A percentile compares a stretch with the other conserved stretches of the same genome.
Conservation (phyloP, 2,797 vertebrate species). For the Enteromius treurensis region DNA sequence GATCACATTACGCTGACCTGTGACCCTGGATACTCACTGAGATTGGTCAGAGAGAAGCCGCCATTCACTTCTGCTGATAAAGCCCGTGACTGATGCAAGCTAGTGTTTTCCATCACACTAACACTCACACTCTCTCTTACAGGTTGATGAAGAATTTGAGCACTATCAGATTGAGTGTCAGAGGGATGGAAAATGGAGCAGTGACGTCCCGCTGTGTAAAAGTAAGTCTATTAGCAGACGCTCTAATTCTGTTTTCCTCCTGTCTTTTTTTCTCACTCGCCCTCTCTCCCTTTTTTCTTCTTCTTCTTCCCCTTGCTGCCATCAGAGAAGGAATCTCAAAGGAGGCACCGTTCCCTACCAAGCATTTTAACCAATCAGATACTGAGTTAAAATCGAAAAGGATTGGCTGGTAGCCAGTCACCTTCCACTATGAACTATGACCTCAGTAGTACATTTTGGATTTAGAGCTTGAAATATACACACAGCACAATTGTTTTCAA, state of each 20-base stretch:
- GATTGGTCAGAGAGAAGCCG: slow-evolving; percentile 77
- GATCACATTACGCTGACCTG: slow-evolving; percentile 91
- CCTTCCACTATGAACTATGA: neutral
- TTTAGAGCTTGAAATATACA: neutral
- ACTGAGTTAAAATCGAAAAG: slow-evolving; percentile 46
- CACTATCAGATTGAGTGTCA: slow-evolving; percentile 86
- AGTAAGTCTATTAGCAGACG: slow-evolving; percentile 76
- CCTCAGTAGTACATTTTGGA: slow-evolving; percentile 22
- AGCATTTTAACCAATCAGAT: slow-evolving; percentile 59
- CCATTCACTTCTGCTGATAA: slow-evolving; percentile 8
- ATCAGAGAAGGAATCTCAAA: slow-evolving; percentile 80
- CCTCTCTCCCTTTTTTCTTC: slow-evolving; percentile 56
- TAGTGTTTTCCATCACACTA: slow-evolving; percentile 1
- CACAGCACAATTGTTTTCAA: neutral
- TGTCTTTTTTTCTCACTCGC: slow-evolving; percentile 56
- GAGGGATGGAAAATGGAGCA: slow-evolving; percentile 87
- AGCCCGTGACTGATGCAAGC: neutral
- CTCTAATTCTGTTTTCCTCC: slow-evolving; percentile 17
- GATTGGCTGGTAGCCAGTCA: slow-evolving; percentile 11
- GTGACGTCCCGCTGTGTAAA: slow-evolving; percentile 83
- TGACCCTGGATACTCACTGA: slow-evolving; percentile 82
- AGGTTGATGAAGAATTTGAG: slow-evolving; percentile 82
- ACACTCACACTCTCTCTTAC: neutral
- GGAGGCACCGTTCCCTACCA: slow-evolving; percentile 69
- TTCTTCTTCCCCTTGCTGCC: slow-evolving; percentile 59